Evolutionary conservation across 2,113 vertebrate genomes (phyloP).

Genomic region (Merops nubicus): DNA sequence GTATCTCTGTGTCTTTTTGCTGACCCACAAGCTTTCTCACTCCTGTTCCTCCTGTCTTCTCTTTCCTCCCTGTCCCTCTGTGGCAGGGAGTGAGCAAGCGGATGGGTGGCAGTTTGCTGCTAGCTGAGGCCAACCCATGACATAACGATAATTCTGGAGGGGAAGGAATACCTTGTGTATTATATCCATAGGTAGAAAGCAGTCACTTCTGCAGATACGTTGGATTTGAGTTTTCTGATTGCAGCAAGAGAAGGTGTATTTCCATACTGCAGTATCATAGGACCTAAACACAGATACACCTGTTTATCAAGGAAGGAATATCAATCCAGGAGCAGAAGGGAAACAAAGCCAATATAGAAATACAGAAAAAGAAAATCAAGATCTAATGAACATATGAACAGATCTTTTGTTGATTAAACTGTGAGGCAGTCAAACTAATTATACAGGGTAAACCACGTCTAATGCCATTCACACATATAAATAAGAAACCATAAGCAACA

Average conservation of each 20-base stretch:
- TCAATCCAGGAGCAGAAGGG: background rate
- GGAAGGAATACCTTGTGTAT: rapidly evolving
- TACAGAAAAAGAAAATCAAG: background rate
- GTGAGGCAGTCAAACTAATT: background rate
- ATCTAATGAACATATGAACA: background rate
- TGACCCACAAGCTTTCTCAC: background rate
- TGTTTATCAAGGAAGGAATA: background rate
- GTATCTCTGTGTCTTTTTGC: background rate
- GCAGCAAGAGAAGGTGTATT: background rate
- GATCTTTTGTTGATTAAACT: background rate
- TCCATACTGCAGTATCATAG: background rate
- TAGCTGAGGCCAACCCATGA: background rate
- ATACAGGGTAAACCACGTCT: background rate
- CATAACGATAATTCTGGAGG: background rate
- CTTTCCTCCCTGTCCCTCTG: background rate
- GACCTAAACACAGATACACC: background rate
- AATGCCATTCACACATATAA: background rate
- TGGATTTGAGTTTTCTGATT: background rate
- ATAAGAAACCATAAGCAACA: background rate
- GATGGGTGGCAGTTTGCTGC: background rate
- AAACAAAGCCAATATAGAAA: background rate
- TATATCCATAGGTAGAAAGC: background rate
- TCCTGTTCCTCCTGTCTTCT: background rate
- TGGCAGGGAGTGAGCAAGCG: rapidly evolving
- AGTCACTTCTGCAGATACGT: background rate